Conservation (phyloP, 2,113 vertebrate genomes). For the Lanius ludovicianus region DNA sequence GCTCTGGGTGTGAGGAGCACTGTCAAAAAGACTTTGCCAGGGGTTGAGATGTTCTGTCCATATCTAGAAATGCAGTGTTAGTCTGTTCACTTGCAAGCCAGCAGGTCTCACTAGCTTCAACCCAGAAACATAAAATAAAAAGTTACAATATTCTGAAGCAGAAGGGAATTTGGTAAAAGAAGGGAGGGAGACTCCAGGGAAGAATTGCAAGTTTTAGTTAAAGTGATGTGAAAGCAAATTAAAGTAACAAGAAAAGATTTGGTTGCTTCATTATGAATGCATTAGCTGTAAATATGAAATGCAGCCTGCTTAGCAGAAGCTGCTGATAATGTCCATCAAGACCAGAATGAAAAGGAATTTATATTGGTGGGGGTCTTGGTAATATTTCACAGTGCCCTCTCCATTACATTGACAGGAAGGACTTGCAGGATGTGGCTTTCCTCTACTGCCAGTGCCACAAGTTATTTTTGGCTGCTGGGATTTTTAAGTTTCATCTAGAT, state of each 20-base stretch:
- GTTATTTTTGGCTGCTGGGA: neutral
- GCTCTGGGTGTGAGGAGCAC: neutral
- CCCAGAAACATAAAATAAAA: neutral
- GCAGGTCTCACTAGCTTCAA: neutral
- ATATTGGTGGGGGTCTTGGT: neutral
- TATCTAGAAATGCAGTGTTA: neutral
- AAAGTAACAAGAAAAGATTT: neutral
- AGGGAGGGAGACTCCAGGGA: neutral
- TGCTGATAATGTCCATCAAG: neutral
- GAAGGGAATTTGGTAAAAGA: neutral
- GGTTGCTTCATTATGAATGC: neutral
- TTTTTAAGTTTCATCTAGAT: neutral
- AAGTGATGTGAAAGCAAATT: neutral
- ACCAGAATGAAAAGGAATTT: neutral
- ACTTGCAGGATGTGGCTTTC: neutral
- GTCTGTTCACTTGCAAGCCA: neutral
- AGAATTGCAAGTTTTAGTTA: neutral
- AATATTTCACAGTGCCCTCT: neutral
- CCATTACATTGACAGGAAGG: neutral
- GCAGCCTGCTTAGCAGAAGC: neutral
- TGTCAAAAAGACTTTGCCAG: neutral
- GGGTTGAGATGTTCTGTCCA: neutral
- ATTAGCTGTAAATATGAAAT: neutral
- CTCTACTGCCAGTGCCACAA: neutral
- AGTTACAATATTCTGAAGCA: neutral